Evolutionary conservation across 2,113 vertebrate species (phyloP).

Genomic region (Hucho hucho): DNA sequence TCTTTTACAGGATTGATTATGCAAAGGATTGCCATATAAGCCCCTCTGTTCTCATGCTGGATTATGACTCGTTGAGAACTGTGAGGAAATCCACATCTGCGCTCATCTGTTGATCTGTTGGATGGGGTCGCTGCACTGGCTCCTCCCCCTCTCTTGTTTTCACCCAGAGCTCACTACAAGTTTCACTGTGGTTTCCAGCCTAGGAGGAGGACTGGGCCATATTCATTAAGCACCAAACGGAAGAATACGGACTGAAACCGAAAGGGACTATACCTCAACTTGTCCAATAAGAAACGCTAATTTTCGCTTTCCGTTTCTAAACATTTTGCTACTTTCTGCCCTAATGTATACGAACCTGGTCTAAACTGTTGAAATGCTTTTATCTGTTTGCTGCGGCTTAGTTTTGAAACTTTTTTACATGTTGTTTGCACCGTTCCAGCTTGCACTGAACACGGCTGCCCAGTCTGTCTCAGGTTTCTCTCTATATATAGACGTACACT

Average conservation of each 20-base stretch:
- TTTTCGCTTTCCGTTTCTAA: no score
- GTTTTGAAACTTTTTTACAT: constrained; percentile 33
- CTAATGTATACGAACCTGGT: no score
- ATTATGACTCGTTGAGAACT: constrained; percentile 32
- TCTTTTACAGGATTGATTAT: no score
- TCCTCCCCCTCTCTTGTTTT: background rate
- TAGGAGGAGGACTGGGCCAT: no score
- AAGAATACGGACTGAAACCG: no score
- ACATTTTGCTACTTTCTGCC: background rate
- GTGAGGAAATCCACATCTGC: constrained; percentile 52
- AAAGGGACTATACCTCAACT: no score
- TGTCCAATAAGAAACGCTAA: no score
- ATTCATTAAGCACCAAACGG: no score
- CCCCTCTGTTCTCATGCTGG: constrained; percentile 4
- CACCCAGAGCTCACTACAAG: background rate
- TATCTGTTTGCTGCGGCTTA: constrained; percentile 7
- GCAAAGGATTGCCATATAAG: constrained; percentile 8
- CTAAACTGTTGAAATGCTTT: constrained; percentile 5
- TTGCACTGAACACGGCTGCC: constrained; percentile 29
- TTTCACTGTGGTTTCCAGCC: no score
- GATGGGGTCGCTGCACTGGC: background rate
- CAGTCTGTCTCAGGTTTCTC: constrained; percentile 38
- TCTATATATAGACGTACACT: constrained; percentile 12
- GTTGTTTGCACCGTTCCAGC: constrained; percentile 30
- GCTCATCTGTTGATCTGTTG: constrained; percentile 10